Evolutionary conservation across 2,797 vertebrate species (phyloP).

Genomic region (Centroberyx gerrardi): DNA sequence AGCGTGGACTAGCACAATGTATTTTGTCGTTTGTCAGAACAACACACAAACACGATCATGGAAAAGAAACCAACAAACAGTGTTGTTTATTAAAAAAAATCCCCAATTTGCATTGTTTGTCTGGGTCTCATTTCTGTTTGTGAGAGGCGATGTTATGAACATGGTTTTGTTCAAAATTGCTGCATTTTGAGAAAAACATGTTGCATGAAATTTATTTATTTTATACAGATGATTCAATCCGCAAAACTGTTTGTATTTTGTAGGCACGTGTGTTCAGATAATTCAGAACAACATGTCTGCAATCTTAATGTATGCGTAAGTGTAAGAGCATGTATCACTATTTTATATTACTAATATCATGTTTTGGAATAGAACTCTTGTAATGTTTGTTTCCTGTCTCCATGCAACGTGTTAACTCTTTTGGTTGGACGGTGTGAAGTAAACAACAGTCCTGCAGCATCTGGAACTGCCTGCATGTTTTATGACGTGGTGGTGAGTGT

Average conservation of each 20-base stretch:
- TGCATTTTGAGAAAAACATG: background rate
- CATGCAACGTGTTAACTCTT: slow-evolving; percentile 38
- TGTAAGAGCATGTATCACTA: background rate
- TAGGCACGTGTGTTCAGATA: background rate
- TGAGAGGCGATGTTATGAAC: too few species aligned
- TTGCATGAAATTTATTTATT: background rate
- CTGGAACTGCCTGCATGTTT: slow-evolving; percentile 57
- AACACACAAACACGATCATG: too few species aligned
- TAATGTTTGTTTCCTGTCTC: slow-evolving; percentile 54
- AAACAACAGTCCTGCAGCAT: slow-evolving; percentile 58
- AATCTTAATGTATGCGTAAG: background rate
- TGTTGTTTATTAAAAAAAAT: too few species aligned
- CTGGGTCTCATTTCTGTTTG: too few species aligned
- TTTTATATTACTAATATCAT: slow-evolving; percentile 25
- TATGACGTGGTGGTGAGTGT: slow-evolving; percentile 56
- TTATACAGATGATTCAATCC: background rate
- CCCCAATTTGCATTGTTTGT: too few species aligned
- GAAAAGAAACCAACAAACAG: too few species aligned
- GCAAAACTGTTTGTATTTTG: background rate
- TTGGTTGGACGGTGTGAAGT: slow-evolving; percentile 24
- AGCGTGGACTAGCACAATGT: too few species aligned
- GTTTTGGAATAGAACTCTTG: slow-evolving; percentile 34
- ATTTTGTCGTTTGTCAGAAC: too few species aligned
- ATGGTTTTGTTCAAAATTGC: background rate
- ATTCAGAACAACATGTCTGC: slow-evolving; percentile 7